These are phyloP conservation scores for Epiperipatus broadwayi DNA, from an alignment of 2,888 invertebrate species.

Conservation along the genomic window DNA sequence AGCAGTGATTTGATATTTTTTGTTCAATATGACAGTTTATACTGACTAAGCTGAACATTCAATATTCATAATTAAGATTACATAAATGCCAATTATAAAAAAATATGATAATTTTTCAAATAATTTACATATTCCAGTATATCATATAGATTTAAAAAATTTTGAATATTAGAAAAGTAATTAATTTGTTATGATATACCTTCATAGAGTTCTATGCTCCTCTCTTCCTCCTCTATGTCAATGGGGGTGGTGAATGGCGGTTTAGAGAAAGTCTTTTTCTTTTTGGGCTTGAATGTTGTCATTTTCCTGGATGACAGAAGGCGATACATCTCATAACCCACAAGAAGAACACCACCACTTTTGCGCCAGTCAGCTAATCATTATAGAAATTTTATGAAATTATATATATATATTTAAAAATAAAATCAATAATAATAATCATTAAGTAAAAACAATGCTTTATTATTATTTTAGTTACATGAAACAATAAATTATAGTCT, in stretches of 20 bases:
- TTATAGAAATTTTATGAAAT: constrained; percentile 17
- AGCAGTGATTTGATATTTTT: too few relatives aligned
- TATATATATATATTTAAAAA: constrained; percentile 1
- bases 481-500: too few relatives aligned
- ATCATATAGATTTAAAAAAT: too few relatives aligned
- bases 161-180: too few relatives aligned
- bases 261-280: constrained; percentile 23
- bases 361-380: constrained; percentile 53
- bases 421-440: constrained; percentile 4
- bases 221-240: constrained; percentile 41
- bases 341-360: constrained; percentile 75
- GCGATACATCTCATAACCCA: constrained; percentile 91
- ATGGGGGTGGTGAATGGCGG: too few relatives aligned
- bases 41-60: too few relatives aligned
- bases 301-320: constrained; percentile 60
- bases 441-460: neutral
- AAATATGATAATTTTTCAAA: too few relatives aligned
- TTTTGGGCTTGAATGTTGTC: constrained; percentile 39
- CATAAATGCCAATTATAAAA: too few relatives aligned
- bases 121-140: too few relatives aligned
- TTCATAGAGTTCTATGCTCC: constrained; percentile 42
- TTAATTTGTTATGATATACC: constrained; percentile 29
- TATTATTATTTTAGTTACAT: too few relatives aligned
- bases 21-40: too few relatives aligned
- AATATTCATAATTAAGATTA: too few relatives aligned